These are phyloP conservation scores for Scaptodrosophila lebanonensis DNA, from an alignment of 1,140 invertebrate genomes.

Conservation along the genomic window DNA sequence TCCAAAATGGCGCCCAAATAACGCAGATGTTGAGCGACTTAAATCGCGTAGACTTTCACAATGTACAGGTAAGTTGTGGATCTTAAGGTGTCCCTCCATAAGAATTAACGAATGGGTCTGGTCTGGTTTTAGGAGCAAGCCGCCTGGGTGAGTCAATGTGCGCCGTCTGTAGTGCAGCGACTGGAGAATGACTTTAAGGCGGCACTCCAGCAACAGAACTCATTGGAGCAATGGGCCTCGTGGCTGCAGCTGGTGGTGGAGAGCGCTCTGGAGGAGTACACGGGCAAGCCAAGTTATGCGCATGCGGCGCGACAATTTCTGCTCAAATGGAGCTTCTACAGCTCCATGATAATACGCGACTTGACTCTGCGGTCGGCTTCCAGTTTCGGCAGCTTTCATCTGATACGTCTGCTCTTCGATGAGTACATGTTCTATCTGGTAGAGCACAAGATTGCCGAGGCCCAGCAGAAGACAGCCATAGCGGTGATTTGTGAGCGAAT, in stretches of 20 bases:
- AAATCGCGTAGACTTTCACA: constrained; percentile 97
- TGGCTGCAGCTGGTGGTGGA: constrained; percentile 97
- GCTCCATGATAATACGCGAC: constrained; percentile 97
- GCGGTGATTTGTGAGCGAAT: constrained; percentile 86
- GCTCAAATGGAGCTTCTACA: constrained; percentile 99
- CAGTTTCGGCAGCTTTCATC: constrained; percentile 99
- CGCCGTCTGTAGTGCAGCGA: constrained; percentile 89
- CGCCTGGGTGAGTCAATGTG: constrained; percentile 98
- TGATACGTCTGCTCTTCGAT: constrained; percentile 97
- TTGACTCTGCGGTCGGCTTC: constrained; percentile 96
- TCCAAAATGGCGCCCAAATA: constrained; percentile 97
- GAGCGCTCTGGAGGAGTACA: constrained; percentile 91
- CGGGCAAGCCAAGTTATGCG: constrained; percentile 90
- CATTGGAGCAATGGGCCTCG: constrained; percentile 96
- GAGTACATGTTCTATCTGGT: constrained; percentile 99
- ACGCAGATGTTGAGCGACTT: constrained; percentile 98
- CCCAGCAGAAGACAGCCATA: constrained; percentile 93
- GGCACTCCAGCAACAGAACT: constrained; percentile 93
- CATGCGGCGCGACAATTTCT: constrained; percentile 95
- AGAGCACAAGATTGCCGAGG: constrained; percentile 96
- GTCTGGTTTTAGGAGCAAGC: constrained; percentile 82
- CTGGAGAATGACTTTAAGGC: constrained; percentile 96
- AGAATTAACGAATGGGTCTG: background rate
- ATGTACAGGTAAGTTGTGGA: constrained; percentile 87
- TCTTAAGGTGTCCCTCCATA: background rate